Evolutionary conservation across 2,113 vertebrate species (phyloP).

Genomic region (Lucifuga dentata): DNA sequence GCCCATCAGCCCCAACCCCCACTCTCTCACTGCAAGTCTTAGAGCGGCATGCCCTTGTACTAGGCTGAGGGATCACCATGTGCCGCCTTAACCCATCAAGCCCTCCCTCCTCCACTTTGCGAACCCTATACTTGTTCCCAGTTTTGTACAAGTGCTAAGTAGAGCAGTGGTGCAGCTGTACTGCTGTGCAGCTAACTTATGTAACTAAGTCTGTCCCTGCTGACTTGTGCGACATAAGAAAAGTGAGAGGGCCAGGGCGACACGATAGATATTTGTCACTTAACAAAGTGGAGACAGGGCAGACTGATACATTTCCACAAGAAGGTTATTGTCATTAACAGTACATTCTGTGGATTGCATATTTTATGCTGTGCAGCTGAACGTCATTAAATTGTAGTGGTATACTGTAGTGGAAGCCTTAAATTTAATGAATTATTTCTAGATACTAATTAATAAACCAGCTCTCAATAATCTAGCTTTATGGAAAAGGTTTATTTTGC

Average conservation of each 20-base stretch:
- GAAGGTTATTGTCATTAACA: slow-evolving; percentile 36
- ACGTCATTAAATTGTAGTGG: neutral
- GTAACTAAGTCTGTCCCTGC: slow-evolving; percentile 72
- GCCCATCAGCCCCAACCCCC: slow-evolving; percentile 46
- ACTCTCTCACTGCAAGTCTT: slow-evolving; percentile 11
- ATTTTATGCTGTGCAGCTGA: neutral
- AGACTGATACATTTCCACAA: slow-evolving; percentile 11
- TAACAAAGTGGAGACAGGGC: slow-evolving; percentile 21
- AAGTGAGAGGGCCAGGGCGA: slow-evolving; percentile 51
- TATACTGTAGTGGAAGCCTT: neutral
- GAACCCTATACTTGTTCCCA: slow-evolving; percentile 68
- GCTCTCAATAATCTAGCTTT: neutral
- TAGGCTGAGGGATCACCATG: slow-evolving; percentile 67
- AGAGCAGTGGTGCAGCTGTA: slow-evolving; percentile 47
- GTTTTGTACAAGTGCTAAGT: slow-evolving; percentile 70
- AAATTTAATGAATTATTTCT: neutral
- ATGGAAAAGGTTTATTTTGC: neutral
- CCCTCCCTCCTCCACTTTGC: slow-evolving; percentile 29
- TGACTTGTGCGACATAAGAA: slow-evolving; percentile 63
- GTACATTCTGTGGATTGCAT: slow-evolving; percentile 12
- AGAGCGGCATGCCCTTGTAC: slow-evolving; percentile 58
- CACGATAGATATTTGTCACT: slow-evolving; percentile 38
- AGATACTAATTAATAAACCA: neutral
- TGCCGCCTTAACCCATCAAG: slow-evolving; percentile 32
- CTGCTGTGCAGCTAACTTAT: slow-evolving; percentile 37